These are phyloP conservation scores for Coelinius sp. DNA, from an alignment of 2,888 invertebrate species.

Conservation along the genomic window DNA sequence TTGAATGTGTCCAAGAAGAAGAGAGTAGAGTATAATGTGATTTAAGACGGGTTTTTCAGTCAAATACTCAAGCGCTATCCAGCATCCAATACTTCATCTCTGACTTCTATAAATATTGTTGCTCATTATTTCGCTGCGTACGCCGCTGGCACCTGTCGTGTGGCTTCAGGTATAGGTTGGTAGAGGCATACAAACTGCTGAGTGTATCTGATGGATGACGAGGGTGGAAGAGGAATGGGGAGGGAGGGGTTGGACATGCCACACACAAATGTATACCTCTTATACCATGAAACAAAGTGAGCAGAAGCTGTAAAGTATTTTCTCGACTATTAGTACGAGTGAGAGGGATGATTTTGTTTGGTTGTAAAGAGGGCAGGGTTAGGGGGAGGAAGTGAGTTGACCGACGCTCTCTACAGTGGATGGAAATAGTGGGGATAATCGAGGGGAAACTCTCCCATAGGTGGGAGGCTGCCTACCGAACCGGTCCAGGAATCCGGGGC, in stretches of 20 bases:
- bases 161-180: slow-evolving; percentile 59
- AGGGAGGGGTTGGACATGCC: slow-evolving; percentile 23
- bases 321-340: not conserved
- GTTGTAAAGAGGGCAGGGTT: slow-evolving; percentile 35
- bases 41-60: not conserved
- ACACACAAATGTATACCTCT: not conserved
- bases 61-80: not conserved
- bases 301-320: not conserved
- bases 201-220: slow-evolving; percentile 19
- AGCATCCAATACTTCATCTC: slow-evolving; percentile 9
- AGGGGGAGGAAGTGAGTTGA: slow-evolving; percentile 43
- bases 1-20: not conserved
- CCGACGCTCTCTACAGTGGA: slow-evolving; percentile 30
- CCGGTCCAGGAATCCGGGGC: slow-evolving; percentile 70
- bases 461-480: slow-evolving; percentile 58
- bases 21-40: slow-evolving; percentile 5
- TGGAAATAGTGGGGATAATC: slow-evolving; percentile 41
- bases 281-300: not conserved
- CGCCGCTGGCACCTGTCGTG: slow-evolving; percentile 69
- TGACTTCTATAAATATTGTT: slow-evolving; percentile 53
- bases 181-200: slow-evolving; percentile 25
- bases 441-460: slow-evolving; percentile 56
- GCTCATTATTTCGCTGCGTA: slow-evolving; percentile 62
- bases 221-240: slow-evolving; percentile 13
- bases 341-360: slow-evolving; percentile 40